Evolutionary conservation across 1,140 invertebrate species (phyloP), one percentile per base, ranked within the genome.

Genomic region (Zelostemma sp.): DNA sequence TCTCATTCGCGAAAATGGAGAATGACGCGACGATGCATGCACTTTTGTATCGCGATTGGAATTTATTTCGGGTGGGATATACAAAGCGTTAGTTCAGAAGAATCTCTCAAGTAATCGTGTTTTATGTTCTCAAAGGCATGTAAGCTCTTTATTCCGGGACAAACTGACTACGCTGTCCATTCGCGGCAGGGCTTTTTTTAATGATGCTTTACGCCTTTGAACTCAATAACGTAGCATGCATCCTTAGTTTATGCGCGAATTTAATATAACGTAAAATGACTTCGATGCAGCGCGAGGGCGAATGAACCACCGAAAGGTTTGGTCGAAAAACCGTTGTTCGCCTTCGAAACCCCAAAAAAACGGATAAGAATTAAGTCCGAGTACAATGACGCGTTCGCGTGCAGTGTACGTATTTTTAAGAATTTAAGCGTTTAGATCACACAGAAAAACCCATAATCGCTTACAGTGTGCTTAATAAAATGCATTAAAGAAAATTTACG

Each of bases 401-500:
- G n/a, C n/a, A n/a, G n/a, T n/a, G n/a, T n/a, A n/a, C n/a, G n/a
- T n/a, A n/a, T n/a, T 57, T 57, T 41, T 14, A 57, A 31, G 41
- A 40, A 61, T 62, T 47, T 45, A 55, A 54, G 14, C 4, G 49
- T 19, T 50, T 35, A 41, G 55, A 55, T 63, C 46, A 18, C 17
- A 49, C 16, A 58, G 55, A 66, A 66, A 57, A 54, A 47, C 21
- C 47, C 45, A 50, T 54, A 59, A 66, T 58, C 5, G 38, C 35
- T 53, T 40, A 54, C 43, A 50, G 8, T 14, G 38, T 60, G 18
- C 51, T 49, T 38, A 46, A 60, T 59, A 60, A 67, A 67, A 46
- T 25, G 12, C 6, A 12, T 38, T 9, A 49, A 16, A 12, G 38
- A 56, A 63, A 57, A 57, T 57, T 46, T 19, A 28, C 28, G 53